Conservation (phyloP, 2,113 vertebrate species). For the Oreochromis niloticus region DNA sequence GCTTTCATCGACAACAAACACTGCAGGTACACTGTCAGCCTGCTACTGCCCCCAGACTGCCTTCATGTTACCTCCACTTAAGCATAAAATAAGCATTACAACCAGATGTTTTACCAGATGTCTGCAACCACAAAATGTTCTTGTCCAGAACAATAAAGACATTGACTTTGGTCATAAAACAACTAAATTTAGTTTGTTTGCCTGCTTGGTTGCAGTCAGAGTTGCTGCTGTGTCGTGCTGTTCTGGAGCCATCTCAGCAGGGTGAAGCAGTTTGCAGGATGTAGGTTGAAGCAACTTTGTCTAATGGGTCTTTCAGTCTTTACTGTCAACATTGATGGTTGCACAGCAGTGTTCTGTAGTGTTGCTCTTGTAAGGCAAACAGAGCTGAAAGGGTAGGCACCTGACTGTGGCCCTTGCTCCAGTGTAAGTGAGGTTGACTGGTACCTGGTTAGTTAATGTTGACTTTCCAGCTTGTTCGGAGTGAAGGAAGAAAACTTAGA, state of each 20-base stretch:
- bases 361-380: not conserved
- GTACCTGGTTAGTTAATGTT: not conserved
- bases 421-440: not conserved
- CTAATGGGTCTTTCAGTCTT: not conserved
- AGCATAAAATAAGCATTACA: not conserved
- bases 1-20: not conserved
- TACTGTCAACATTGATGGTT: not conserved
- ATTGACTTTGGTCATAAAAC: not conserved
- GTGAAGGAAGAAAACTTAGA: not conserved
- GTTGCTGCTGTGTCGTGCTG: not conserved
- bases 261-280: not conserved
- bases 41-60: not conserved
- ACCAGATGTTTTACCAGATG: not conserved
- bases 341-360: not conserved
- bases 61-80: not conserved
- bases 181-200: not conserved
- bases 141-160: not conserved
- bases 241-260: not conserved
- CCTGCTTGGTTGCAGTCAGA: not conserved
- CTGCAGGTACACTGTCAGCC: not conserved
- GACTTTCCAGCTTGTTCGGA: not conserved
- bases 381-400: not conserved
- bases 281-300: not conserved
- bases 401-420: not conserved
- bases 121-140: not conserved